Evolutionary conservation across 2,888 invertebrate genomes (phyloP).

Genomic region (Sicus ferrugineus): DNA sequence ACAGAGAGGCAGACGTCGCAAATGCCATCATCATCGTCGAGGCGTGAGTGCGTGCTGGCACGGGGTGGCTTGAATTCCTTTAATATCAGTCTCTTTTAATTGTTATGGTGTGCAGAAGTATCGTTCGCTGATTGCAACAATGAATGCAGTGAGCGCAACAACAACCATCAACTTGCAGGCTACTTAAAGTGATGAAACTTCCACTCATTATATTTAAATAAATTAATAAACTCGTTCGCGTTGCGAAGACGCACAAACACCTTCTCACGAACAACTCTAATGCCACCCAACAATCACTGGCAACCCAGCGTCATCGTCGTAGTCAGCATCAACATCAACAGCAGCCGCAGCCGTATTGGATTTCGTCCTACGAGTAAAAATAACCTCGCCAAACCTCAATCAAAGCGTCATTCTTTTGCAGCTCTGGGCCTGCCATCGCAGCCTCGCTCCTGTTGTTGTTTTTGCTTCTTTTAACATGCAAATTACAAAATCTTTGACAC

Average conservation of each 20-base stretch:
- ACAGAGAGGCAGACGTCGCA: not conserved
- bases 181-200: not conserved
- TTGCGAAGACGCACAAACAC: not conserved
- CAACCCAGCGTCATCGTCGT: not conserved
- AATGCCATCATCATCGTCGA: too few species aligned
- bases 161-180: not conserved
- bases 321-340: not conserved
- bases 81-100: slow-evolving; percentile 15
- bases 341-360: slow-evolving; percentile 10
- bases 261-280: not conserved
- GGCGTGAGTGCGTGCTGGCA: slow-evolving; percentile 1
- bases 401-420: slow-evolving; percentile 11
- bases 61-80: not conserved
- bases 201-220: not conserved
- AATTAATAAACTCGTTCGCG: not conserved
- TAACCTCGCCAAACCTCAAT: slow-evolving; percentile 23
- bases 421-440: not conserved
- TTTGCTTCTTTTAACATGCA: slow-evolving; percentile 6
- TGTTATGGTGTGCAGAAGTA: slow-evolving; percentile 6
- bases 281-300: not conserved
- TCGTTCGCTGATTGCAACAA: not conserved
- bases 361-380: slow-evolving; percentile 24
- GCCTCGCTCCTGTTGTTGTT: not conserved
- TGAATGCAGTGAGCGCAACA: not conserved
- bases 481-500: slow-evolving; percentile 31